phyloP scores from a whole-genome alignment of 2,888 invertebrate species.

The Caprella mutica region DNA sequence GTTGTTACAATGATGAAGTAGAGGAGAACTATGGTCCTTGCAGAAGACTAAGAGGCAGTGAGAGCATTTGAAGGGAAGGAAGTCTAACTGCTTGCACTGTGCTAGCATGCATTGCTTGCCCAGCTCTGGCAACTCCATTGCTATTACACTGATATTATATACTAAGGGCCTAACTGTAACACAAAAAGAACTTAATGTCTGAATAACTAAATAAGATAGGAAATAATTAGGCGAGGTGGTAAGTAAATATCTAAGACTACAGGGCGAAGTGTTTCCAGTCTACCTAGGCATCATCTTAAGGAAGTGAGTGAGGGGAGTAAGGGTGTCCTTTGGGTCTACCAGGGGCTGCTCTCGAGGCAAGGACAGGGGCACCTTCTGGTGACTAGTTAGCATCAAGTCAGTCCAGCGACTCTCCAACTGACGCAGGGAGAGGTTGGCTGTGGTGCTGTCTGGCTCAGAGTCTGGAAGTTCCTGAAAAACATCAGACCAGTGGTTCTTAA shows the following conservation, averaged over 20 bases:
- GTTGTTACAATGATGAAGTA: conserved; percentile 47
- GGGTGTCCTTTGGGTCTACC: no score
- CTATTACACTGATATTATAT: not conserved
- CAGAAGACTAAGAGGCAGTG: conserved; percentile 54
- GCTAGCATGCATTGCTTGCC: conserved; percentile 53
- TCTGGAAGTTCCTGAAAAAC: conserved; percentile 86
- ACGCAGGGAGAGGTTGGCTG: conserved; percentile 63
- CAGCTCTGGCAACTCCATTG: conserved; percentile 55
- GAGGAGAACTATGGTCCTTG: conserved; percentile 52
- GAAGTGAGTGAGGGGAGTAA: no score
- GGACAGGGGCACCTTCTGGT: no score
- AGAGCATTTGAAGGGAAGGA: conserved; percentile 56
- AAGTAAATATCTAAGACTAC: not conserved
- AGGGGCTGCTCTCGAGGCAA: no score
- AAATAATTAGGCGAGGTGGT: not conserved
- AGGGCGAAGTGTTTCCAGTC: no score
- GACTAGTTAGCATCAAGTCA: conserved; percentile 40
- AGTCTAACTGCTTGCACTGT: conserved; percentile 57
- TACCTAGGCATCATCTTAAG: no score
- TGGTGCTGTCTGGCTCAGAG: conserved; percentile 70
- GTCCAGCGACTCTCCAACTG: conserved; percentile 72
- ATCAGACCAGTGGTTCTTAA: no score
- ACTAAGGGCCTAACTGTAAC: no score
- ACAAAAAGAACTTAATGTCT: no score
- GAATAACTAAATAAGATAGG: no score